Evolutionary conservation across 2,113 vertebrate species (phyloP).

Genomic region (Origma solitaria): DNA sequence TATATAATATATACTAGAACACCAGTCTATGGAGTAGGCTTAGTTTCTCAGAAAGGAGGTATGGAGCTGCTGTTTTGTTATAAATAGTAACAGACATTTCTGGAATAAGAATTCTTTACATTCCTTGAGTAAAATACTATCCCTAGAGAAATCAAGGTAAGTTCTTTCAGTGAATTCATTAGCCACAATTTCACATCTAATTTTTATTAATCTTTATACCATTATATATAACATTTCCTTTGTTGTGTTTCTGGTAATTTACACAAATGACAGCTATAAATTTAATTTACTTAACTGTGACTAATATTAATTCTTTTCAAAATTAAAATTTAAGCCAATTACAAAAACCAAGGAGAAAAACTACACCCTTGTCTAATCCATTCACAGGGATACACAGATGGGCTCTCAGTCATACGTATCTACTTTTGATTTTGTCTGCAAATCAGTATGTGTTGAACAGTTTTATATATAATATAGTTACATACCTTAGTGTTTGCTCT

Average conservation of each 20-base stretch:
- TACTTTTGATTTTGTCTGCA: neutral
- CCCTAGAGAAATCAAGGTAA: neutral
- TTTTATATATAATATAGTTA: neutral
- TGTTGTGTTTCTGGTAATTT: neutral
- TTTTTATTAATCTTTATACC: neutral
- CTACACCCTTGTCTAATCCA: neutral
- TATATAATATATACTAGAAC: neutral
- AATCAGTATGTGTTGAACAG: neutral
- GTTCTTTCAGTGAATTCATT: neutral
- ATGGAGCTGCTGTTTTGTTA: neutral
- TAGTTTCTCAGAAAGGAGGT: neutral
- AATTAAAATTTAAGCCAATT: neutral
- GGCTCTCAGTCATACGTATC: neutral
- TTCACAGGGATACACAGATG: neutral
- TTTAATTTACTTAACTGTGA: neutral
- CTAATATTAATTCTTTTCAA: neutral
- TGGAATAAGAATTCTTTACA: neutral
- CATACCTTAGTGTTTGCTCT: neutral
- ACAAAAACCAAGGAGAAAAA: neutral
- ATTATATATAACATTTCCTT: neutral
- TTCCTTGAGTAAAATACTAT: neutral
- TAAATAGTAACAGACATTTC: neutral
- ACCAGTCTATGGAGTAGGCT: neutral
- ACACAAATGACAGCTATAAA: neutral
- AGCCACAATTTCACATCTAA: neutral